Evolutionary conservation across 2,113 vertebrate species (phyloP).

Genomic region (Caranx melampygus): DNA sequence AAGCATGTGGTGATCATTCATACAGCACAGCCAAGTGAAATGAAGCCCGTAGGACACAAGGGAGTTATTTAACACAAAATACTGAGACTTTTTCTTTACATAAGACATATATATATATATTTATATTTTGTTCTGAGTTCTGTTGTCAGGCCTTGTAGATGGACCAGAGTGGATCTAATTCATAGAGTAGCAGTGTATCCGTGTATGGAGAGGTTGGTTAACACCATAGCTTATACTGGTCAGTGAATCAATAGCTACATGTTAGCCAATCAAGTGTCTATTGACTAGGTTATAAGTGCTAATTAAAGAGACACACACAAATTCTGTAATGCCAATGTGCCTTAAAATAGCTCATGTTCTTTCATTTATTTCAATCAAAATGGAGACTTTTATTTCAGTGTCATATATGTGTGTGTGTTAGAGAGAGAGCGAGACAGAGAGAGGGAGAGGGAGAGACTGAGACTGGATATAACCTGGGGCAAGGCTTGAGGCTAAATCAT

Average conservation of each 20-base stretch:
- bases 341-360: constrained; percentile 53
- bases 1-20: constrained; percentile 22
- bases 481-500: constrained; percentile 65
- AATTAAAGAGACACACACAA: constrained; percentile 47
- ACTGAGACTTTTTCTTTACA: background rate
- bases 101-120: no score
- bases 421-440: background rate
- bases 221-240: constrained; percentile 39
- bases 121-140: background rate
- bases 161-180: constrained; percentile 10
- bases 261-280: constrained; percentile 70
- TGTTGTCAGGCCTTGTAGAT: background rate
- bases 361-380: constrained; percentile 57
- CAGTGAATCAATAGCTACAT: constrained; percentile 65
- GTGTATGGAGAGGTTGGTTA: constrained; percentile 23
- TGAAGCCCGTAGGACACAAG: constrained; percentile 39
- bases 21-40: constrained; percentile 30
- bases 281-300: constrained; percentile 65
- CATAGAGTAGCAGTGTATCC: background rate
- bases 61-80: constrained; percentile 25
- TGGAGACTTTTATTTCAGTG: constrained; percentile 39
- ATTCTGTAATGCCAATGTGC: constrained; percentile 7
- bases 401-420: background rate
- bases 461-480: constrained; percentile 65
- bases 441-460: constrained; percentile 11